Percentiles rank a stretch among this genome's conserved stretches.
Evolutionary conservation across 2,888 invertebrate genomes (phyloP).

Genomic region (Galerucella pusilla): DNA sequence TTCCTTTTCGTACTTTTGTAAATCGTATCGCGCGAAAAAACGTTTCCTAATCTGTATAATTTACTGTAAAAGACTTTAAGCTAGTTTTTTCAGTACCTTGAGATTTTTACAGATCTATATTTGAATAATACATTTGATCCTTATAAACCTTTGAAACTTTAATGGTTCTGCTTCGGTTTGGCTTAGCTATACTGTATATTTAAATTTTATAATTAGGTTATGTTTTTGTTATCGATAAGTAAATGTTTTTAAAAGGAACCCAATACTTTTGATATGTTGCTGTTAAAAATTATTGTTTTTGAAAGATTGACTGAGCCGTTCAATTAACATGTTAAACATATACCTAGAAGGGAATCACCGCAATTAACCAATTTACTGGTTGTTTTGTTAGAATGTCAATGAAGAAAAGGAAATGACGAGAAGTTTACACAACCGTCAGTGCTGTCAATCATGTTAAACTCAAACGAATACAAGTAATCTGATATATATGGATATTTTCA

Average conservation of each 20-base stretch:
- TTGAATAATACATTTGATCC: no score
- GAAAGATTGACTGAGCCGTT: neutral
- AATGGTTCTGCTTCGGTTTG: no score
- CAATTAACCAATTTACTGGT: slow-evolving; percentile 28
- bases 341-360: slow-evolving; percentile 20
- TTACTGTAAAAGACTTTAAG: no score
- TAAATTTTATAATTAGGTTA: neutral
- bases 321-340: neutral
- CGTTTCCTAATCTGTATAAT: no score
- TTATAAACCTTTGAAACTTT: no score
- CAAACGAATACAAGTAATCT: slow-evolving; percentile 8
- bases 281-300: neutral
- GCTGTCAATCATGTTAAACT: slow-evolving; percentile 23
- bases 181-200: no score
- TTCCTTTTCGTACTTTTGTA: no score
- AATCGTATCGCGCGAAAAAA: no score
- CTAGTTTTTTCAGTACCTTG: no score
- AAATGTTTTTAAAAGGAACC: neutral
- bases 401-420: slow-evolving; percentile 28
- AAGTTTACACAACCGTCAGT: slow-evolving; percentile 28
- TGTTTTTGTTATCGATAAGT: neutral
- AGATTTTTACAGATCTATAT: no score
- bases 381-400: slow-evolving; percentile 35
- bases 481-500: slow-evolving; percentile 11
- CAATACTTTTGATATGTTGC: neutral